Conservation (phyloP, 23 tunicate genomes). For the Trididemnum miniatum region DNA sequence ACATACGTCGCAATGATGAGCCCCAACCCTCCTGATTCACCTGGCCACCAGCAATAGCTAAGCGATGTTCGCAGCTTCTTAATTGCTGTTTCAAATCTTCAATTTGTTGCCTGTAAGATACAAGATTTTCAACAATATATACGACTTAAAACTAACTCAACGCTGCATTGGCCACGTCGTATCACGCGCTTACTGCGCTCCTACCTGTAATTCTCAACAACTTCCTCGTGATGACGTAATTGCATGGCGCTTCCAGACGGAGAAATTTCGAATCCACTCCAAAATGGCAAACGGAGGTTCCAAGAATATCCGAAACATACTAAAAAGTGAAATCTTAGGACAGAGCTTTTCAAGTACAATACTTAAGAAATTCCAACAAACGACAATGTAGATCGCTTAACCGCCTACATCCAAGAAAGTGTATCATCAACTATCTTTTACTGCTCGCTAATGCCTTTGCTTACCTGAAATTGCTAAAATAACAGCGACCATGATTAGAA, state of each 20-base stretch:
- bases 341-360: too few species aligned
- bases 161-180: too few species aligned
- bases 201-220: not conserved
- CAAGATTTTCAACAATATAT: too few species aligned
- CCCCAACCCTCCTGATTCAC: not conserved
- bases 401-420: too few species aligned
- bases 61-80: not conserved
- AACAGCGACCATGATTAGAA: slow-evolving; percentile 33
- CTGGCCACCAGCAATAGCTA: not conserved
- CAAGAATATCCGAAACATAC: slow-evolving; percentile 72
- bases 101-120: not conserved
- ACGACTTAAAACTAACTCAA: too few species aligned
- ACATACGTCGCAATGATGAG: not conserved
- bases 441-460: too few species aligned
- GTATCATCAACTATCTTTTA: too few species aligned
- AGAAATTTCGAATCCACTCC: slow-evolving; percentile 74
- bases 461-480: slow-evolving; percentile 36
- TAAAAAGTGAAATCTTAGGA: slow-evolving; percentile 7
- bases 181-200: too few species aligned
- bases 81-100: not conserved
- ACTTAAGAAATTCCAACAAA: too few species aligned
- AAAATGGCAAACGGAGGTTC: slow-evolving; percentile 78
- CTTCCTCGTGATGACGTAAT: slow-evolving; percentile 17
- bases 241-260: slow-evolving; percentile 32
- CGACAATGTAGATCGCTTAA: too few species aligned